phyloP scores from a whole-genome alignment of 2,888 invertebrate species.

The Pherbina coryleti region DNA sequence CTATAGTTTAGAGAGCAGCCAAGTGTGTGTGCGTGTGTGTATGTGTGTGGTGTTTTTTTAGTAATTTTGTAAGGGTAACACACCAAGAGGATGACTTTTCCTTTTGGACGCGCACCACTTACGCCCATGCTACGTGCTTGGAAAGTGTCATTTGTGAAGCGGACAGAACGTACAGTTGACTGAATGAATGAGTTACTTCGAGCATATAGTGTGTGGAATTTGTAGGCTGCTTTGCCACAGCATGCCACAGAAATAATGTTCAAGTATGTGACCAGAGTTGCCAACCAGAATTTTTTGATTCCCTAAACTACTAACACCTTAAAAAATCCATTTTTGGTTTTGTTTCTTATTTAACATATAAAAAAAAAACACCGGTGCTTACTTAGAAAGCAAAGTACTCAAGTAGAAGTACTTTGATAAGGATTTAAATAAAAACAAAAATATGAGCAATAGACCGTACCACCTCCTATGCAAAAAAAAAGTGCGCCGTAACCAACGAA shows the following conservation, averaged over 20 bases:
- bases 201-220: background rate
- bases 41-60: background rate
- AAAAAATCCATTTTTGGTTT: no score
- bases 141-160: conserved; percentile 24
- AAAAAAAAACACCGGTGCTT: no score
- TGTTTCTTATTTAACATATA: no score
- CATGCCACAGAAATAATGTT: background rate
- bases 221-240: background rate
- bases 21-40: background rate
- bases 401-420: no score
- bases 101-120: conserved; percentile 37
- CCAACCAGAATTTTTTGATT: background rate
- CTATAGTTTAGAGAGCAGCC: background rate
- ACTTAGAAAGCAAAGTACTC: no score
- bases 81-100: conserved; percentile 21
- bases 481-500: no score
- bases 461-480: no score
- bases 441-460: no score
- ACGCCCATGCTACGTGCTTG: conserved; percentile 38
- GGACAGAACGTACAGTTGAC: background rate
- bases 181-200: background rate
- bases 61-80: background rate
- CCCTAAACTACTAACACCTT: no score
- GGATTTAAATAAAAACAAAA: no score
- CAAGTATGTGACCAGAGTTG: background rate